Base-by-base conservation (phyloP, 2,113 vertebrate genomes). In the Pimephales promelas region DNA sequence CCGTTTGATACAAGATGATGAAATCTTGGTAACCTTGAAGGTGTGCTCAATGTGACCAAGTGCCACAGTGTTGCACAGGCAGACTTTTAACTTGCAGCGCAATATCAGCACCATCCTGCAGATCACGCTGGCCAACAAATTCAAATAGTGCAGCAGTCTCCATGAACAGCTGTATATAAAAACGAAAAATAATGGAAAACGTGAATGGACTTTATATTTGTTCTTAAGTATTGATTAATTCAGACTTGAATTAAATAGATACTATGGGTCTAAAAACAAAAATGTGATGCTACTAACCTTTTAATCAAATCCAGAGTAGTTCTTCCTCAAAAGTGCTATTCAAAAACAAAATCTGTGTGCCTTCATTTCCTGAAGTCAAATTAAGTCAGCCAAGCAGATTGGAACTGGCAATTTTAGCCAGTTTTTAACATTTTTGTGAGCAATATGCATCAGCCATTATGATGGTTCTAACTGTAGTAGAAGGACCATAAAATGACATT, bases 401-500 rank as follows among this genome's bases (percentile, higher is more conserved):
- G 36, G 66, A 43, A 71, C 22, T 45, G 36, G 68, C 22, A 14
- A 14, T 71, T 71, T 45, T 22, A 71, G 36, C 1, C 68, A 43
- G 5, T 40, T 71, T 9, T 36, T 68, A 3, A 5, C 31, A 68
- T 36, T 7, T 45, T 43, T 14, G 4, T 71, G 40, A 2, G 2
- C 9, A 36, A 45, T 45, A 45, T 45, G 40, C 36, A 43, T 71
- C 68, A 71, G 36, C 22, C 22, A 45, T 73, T 81, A 31, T 81
- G 79, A 90, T 88, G 9, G 47, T 71, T 47, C 18, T 62, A 68
- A 31, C 45, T 28, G 34, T 11, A 57, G 54, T 20, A 43, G 76
- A 66, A 68, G 0, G 11, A 87, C 47, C 43, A 85, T 56, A 52
- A 54, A 86, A 59, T 79, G 13, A 79, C 36, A 62, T 64, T 49